A percentile compares a stretch with the other conserved stretches of the same genome.
Evolutionary conservation across 2,113 vertebrate species (phyloP).

Genomic region (Nematolebias whitei): DNA sequence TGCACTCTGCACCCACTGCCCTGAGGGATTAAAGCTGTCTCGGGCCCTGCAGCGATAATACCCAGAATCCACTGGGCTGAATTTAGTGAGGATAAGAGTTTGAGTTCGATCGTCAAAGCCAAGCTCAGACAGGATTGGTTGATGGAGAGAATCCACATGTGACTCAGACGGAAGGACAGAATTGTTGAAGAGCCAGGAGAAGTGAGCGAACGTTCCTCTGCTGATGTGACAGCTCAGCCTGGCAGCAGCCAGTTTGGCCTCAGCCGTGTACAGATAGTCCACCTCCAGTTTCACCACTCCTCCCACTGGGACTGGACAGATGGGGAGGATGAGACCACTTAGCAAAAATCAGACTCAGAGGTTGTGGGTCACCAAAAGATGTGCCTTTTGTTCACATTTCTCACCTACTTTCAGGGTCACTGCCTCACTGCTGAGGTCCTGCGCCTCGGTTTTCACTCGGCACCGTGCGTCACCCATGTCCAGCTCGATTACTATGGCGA

Average conservation of each 20-base stretch:
- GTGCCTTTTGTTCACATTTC: neutral
- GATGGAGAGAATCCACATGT: neutral
- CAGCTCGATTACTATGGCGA: conserved; percentile 41
- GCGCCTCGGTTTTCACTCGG: conserved; percentile 52
- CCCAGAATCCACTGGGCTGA: conserved; percentile 56
- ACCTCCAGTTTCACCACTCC: conserved; percentile 65
- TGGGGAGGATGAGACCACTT: neutral
- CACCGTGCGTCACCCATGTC: conserved; percentile 67
- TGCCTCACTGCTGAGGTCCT: conserved; percentile 61
- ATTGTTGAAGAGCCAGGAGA: conserved; percentile 72
- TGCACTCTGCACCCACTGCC: conserved; percentile 72
- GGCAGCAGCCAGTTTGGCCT: conserved; percentile 45
- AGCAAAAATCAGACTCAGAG: neutral
- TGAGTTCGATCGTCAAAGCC: conserved; percentile 12
- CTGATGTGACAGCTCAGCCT: conserved; percentile 63
- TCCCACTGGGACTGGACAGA: conserved; percentile 72
- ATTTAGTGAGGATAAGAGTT: conserved; percentile 59
- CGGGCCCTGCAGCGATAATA: conserved; percentile 75
- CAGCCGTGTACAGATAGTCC: conserved; percentile 66
- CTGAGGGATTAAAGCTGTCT: conserved; percentile 72
- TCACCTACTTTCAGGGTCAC: conserved; percentile 77
- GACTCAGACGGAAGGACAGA: conserved; percentile 47
- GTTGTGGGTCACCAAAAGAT: neutral
- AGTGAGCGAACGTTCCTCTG: conserved; percentile 73
- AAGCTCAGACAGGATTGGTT: neutral